Conservation (phyloP, 2,888 invertebrate genomes). For the Agapetus fuscipes region DNA sequence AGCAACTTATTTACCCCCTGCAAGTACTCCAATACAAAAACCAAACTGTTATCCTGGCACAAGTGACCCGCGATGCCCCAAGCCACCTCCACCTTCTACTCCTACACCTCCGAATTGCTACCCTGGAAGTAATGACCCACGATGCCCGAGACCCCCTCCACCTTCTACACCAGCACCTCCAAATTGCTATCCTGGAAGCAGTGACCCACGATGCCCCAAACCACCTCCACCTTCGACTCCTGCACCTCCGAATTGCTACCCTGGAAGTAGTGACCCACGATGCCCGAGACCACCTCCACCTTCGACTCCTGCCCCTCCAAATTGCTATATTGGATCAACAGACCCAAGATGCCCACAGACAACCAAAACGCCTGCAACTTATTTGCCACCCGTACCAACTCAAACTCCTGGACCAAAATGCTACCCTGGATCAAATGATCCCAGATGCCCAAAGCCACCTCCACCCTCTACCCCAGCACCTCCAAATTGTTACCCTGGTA, state of each 20-base stretch:
- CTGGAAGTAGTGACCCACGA: conserved; percentile 25
- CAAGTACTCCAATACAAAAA: conserved; percentile 15
- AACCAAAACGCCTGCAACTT: conserved; percentile 22
- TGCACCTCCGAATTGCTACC: conserved; percentile 22
- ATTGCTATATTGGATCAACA: conserved; percentile 27
- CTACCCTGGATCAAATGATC: conserved; percentile 27
- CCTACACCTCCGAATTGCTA: conserved; percentile 9
- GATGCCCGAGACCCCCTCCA: conserved; percentile 26
- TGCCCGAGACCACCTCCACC: conserved; percentile 19
- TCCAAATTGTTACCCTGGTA: conserved; percentile 24
- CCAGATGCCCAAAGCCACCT: conserved; percentile 24
- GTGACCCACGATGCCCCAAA: conserved; percentile 28
- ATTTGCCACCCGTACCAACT: conserved; percentile 24
- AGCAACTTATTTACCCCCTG: conserved; percentile 5
- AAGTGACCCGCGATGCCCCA: too few relatives aligned
- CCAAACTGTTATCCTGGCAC: conserved; percentile 27
- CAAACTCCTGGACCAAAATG: conserved; percentile 22
- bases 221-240: conserved; percentile 14
- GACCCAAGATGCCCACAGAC: conserved; percentile 26
- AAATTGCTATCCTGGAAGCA: conserved; percentile 27
- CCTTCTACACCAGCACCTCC: conserved; percentile 26
- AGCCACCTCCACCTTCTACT: too few relatives aligned
- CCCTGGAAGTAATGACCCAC: conserved; percentile 22
- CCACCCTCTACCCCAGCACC: conserved; percentile 16
- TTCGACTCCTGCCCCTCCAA: conserved; percentile 28